Base-by-base conservation (phyloP, 53 echinoderm and acorn worm species). In the Holothuria scabra region DNA sequence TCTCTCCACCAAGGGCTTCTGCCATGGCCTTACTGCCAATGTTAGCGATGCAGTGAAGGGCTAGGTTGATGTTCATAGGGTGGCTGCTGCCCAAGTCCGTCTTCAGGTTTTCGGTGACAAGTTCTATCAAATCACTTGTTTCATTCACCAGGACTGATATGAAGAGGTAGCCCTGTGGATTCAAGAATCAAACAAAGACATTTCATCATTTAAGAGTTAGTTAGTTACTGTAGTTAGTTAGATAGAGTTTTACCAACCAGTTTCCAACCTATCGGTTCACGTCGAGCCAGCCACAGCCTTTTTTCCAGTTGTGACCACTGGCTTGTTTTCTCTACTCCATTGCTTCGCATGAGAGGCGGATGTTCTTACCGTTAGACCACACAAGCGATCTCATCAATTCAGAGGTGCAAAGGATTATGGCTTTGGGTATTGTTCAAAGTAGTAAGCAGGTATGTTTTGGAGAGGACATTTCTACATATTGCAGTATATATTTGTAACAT, bases 11-110 rank as follows among this genome's bases (percentile, higher is more conserved):
- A 24, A 97, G 93, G 8, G 90, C 90, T 64, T 94, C 97, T 0
- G 97, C 86, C 97, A 97, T 97, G 48, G 94, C 92, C 49, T 94
- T 94, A 85, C 97, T 97, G 86, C 97, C 97, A 58, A 97, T 97
- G 88, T 97, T 97, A 34, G 97, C 97, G 71, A 97, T 97, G 85
- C 97, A 97, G 81, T 97, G 97, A 1, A 97, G 92, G 26, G 97
- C 97, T 33, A 97, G 89, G 85, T 93, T 93, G 90, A 92, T 97
- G 83, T 92, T 90, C 66, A 90, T 90, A 23, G 93, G 84, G 38
- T 92, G 90, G 1, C 76, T 78, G 85, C 97, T 92, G 55, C 48
- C 69, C 26, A 97, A 78, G 60, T 97, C 97, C 4, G 86, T 97
- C 94, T 97, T 97, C 80, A 97, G 92, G 89, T 92, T 93, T 87